Conservation (phyloP, 2,797 vertebrate species). For the Gymnoscopelus braueri region DNA sequence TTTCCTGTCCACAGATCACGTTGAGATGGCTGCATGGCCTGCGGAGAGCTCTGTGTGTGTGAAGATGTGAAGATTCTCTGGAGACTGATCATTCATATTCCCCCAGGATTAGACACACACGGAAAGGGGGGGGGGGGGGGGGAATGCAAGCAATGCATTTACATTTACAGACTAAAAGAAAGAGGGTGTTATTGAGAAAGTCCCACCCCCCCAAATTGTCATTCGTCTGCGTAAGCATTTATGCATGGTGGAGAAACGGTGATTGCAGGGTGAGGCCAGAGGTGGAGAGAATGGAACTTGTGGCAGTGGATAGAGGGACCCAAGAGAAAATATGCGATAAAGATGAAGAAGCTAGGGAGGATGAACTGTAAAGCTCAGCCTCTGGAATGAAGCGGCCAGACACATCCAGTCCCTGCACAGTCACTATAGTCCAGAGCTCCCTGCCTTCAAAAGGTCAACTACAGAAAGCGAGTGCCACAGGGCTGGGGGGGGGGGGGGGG, state of each 20-base stretch:
- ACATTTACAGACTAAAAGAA: conserved; percentile 23
- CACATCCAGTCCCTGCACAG: conserved; percentile 33
- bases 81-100: conserved; percentile 46
- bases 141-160: conserved; percentile 20
- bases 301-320: conserved; percentile 22
- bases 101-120: conserved; percentile 28
- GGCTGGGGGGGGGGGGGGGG: conserved; percentile 8
- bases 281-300: conserved; percentile 12
- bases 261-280: conserved; percentile 21
- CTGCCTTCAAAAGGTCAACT: conserved; percentile 51
- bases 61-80: conserved; percentile 36
- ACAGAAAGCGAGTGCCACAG: conserved; percentile 10
- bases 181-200: conserved; percentile 13
- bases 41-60: conserved; percentile 26
- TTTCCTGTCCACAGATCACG: conserved; percentile 33
- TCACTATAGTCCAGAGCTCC: conserved; percentile 26
- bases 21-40: conserved; percentile 22
- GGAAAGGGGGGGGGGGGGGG: neutral
- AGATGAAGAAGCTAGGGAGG: conserved; percentile 56
- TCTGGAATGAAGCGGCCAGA: conserved; percentile 28
- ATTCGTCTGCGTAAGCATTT: conserved; percentile 39
- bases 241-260: conserved; percentile 23
- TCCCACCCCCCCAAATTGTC: conserved; percentile 14
- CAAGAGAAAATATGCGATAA: conserved; percentile 56
- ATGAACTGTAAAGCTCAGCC: conserved; percentile 55